A percentile compares a stretch with the other conserved stretches of the same genome.
These are phyloP conservation scores for Myocastor coypus DNA, from an alignment of 2,113 vertebrate genomes.

Conservation along the genomic window DNA sequence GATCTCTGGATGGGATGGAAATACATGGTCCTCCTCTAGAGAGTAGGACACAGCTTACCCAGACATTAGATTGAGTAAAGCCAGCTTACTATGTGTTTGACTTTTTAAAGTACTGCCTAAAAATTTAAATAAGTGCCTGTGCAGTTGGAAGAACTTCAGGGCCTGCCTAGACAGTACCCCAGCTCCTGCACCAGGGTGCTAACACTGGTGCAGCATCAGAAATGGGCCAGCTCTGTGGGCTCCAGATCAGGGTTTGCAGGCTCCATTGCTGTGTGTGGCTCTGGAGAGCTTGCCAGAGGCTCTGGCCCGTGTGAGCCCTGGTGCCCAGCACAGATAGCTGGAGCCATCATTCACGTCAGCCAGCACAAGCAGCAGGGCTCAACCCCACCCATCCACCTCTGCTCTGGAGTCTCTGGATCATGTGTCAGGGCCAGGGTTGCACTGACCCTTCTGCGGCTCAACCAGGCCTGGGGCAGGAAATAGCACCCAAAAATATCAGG, in stretches of 20 bases:
- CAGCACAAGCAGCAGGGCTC: no score
- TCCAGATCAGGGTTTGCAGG: rapidly evolving
- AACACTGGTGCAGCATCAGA: rapidly evolving
- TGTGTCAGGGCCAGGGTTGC: not conserved
- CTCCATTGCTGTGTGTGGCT: rapidly evolving
- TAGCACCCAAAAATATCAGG: not conserved
- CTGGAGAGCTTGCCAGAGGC: not conserved
- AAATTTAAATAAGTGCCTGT: not conserved
- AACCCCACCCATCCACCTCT: not conserved
- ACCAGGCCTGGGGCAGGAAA: not conserved
- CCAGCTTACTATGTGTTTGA: not conserved
- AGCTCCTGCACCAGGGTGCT: rapidly evolving
- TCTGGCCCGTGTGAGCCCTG: not conserved
- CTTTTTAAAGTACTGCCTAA: not conserved
- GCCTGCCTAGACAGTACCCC: not conserved
- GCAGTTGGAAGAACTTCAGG: rapidly evolving
- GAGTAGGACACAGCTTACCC: not conserved
- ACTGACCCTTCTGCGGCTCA: not conserved
- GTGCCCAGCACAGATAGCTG: not conserved
- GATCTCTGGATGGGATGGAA: not conserved
- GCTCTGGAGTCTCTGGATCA: not conserved
- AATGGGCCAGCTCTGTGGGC: rapidly evolving
- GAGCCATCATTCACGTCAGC: not conserved
- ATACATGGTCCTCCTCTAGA: not conserved
- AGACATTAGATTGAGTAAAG: not conserved